A percentile compares a stretch with the other conserved stretches of the same genome.
phyloP scores from a whole-genome alignment of 2,888 invertebrate genomes.

The Idaea biselata region DNA sequence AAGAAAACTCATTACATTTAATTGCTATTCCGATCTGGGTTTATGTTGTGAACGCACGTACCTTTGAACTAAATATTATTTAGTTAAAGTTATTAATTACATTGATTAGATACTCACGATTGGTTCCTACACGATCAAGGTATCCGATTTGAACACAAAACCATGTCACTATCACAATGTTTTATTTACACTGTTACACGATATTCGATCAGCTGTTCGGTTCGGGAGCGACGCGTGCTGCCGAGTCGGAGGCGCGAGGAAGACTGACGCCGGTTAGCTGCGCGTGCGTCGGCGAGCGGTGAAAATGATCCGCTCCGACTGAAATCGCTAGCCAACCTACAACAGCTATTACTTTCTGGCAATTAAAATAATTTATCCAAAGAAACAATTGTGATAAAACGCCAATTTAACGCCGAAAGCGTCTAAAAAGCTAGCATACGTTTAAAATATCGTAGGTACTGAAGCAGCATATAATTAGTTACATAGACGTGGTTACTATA shows the following conservation, averaged over 20 bases:
- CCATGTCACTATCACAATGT: constrained; percentile 76
- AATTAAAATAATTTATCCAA: neutral
- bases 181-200: constrained; percentile 50
- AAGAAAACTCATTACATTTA: constrained; percentile 58
- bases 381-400: neutral
- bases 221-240: constrained; percentile 35
- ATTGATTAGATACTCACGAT: constrained; percentile 52
- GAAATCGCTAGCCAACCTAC: constrained; percentile 38
- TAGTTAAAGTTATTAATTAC: constrained; percentile 5
- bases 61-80: constrained; percentile 16
- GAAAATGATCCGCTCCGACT: constrained; percentile 48
- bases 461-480: neutral
- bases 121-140: constrained; percentile 58
- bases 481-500: neutral
- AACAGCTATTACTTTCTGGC: constrained; percentile 1
- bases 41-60: constrained; percentile 40
- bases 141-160: constrained; percentile 74
- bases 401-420: constrained; percentile 1
- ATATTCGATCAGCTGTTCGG: constrained; percentile 36
- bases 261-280: constrained; percentile 43
- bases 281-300: constrained; percentile 35
- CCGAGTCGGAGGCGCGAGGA: constrained; percentile 45
- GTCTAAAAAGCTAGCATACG: neutral
- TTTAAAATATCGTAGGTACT: neutral
- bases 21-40: constrained; percentile 63